These are phyloP conservation scores for Alviniconcha marisindica DNA, from an alignment of 1,140 invertebrate species.

Conservation along the genomic window DNA sequence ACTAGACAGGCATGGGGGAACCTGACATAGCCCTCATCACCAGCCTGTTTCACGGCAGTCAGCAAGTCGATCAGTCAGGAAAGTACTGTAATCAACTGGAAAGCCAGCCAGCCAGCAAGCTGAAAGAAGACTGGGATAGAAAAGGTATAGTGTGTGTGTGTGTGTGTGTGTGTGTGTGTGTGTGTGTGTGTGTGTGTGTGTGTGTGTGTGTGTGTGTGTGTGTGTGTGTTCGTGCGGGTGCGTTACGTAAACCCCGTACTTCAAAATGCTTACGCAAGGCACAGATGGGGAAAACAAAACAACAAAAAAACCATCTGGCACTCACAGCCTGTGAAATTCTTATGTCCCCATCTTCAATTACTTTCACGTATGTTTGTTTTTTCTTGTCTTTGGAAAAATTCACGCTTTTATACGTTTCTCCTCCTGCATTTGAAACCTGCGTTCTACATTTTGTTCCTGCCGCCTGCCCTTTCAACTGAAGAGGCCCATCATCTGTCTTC, in stretches of 20 bases:
- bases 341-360: too few species aligned
- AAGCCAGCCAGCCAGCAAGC: background rate
- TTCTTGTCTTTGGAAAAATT: too few species aligned
- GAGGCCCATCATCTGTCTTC: background rate
- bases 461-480: background rate
- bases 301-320: too few species aligned
- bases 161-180: conserved; percentile 14
- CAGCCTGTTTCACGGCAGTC: too few species aligned
- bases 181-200: conserved; percentile 1
- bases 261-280: background rate
- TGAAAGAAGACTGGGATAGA: background rate
- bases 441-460: background rate
- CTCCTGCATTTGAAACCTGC: background rate
- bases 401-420: background rate
- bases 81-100: background rate
- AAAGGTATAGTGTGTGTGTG: background rate
- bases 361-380: too few species aligned
- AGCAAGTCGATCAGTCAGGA: too few species aligned
- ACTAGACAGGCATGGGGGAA: too few species aligned
- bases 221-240: background rate
- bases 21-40: too few species aligned
- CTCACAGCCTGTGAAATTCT: too few species aligned
- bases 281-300: too few species aligned
- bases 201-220: background rate
- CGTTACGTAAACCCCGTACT: background rate